Conservation (phyloP, 1,140 invertebrate species). For the Hycleus phaleratus region DNA sequence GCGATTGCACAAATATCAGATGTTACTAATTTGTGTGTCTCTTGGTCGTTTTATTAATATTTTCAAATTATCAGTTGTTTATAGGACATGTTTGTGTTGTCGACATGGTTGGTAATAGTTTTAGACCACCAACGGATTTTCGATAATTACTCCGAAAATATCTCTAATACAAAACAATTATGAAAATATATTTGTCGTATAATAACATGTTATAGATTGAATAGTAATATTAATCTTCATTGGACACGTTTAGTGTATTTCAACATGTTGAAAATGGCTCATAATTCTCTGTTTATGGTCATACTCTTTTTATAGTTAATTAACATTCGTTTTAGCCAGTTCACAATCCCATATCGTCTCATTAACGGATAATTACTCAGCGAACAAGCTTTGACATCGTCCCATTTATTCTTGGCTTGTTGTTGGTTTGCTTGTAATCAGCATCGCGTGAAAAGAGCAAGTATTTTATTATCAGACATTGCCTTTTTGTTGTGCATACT, state of each 20-base stretch:
- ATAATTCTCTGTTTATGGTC: not conserved
- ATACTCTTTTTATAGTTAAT: not conserved
- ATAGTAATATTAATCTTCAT: not conserved
- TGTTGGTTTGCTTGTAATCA: slow-evolving; percentile 14
- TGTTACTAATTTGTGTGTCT: slow-evolving; percentile 5
- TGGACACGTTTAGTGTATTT: not conserved
- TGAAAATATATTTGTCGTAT: not conserved
- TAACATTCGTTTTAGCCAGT: not conserved
- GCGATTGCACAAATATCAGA: slow-evolving; percentile 10
- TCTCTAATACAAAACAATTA: not conserved
- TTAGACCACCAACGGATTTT: too few relatives aligned
- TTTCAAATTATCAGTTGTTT: slow-evolving; percentile 10
- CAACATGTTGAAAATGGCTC: not conserved
- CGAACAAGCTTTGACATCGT: slow-evolving; percentile 15
- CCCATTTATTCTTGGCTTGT: slow-evolving; percentile 5
- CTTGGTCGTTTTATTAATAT: not conserved
- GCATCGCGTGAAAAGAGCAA: slow-evolving; percentile 17
- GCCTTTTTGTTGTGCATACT: not conserved
- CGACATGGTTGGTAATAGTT: too few relatives aligned
- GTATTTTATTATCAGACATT: slow-evolving; percentile 13
- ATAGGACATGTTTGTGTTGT: slow-evolving; percentile 1
- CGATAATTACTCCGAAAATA: not conserved
- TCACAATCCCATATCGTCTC: slow-evolving; percentile 16
- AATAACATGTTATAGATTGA: not conserved
- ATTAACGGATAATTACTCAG: slow-evolving; percentile 16